Conservation (phyloP, 2,113 vertebrate genomes). For the Brachyhypopomus occidentalis region DNA sequence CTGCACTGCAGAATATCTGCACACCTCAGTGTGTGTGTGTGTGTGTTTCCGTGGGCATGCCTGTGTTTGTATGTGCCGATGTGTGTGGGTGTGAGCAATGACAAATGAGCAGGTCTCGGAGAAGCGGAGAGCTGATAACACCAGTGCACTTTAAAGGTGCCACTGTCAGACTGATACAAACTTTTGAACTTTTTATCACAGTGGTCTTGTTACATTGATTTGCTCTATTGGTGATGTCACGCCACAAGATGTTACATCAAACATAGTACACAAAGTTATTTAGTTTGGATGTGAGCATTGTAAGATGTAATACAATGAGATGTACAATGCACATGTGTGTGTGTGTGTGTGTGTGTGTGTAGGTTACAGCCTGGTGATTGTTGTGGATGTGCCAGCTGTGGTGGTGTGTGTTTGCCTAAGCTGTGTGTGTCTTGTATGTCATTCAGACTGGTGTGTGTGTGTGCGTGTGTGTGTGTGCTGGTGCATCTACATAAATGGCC, state of each 20-base stretch:
- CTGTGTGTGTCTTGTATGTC: constrained; percentile 14
- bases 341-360: constrained; percentile 37
- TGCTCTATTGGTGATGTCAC: not conserved
- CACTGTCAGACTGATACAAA: constrained; percentile 76
- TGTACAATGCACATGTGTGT: constrained; percentile 22
- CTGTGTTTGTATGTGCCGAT: constrained; percentile 30
- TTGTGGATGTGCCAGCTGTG: constrained; percentile 35
- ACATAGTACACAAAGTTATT: not conserved
- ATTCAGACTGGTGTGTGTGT: constrained; percentile 23
- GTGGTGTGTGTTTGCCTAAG: constrained; percentile 33
- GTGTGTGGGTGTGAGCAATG: constrained; percentile 40
- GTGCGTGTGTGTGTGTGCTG: constrained; percentile 33
- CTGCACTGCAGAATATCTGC: constrained; percentile 33
- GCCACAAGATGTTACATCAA: not conserved
- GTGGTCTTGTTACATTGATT: constrained; percentile 30
- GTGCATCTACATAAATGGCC: constrained; percentile 18
- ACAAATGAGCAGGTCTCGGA: constrained; percentile 49
- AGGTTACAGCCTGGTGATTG: constrained; percentile 34
- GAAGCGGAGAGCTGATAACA: constrained; percentile 62
- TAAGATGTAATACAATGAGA: not conserved
- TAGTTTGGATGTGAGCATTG: constrained; percentile 6
- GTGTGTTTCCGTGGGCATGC: constrained; percentile 26
- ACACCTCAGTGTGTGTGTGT: constrained; percentile 36
- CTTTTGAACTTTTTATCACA: constrained; percentile 65
- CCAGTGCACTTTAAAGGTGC: constrained; percentile 77